phyloP scores from a whole-genome alignment of 2,888 invertebrate genomes.

The Rapana venosa region DNA sequence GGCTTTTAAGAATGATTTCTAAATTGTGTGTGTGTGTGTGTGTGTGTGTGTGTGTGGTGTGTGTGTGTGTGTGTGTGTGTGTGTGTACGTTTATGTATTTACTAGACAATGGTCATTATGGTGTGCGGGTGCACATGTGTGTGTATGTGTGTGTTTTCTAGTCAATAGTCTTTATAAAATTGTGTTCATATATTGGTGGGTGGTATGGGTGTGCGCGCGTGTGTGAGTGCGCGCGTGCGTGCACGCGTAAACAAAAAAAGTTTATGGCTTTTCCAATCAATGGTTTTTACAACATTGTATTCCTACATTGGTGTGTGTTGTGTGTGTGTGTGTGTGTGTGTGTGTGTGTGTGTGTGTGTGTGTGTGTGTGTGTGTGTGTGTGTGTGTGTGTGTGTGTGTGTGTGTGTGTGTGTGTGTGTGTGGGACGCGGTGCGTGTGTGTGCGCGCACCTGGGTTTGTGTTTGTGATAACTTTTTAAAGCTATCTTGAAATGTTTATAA shows the following conservation, averaged over 20 bases:
- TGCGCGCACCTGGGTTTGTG: slow-evolving; percentile 1
- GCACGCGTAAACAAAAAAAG: too few relatives aligned
- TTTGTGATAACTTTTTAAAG: not conserved
- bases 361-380: slow-evolving; percentile 12
- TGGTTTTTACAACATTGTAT: too few relatives aligned
- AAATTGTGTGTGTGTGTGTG: slow-evolving; percentile 12
- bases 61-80: slow-evolving; percentile 14
- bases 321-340: slow-evolving; percentile 18
- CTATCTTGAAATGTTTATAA: not conserved
- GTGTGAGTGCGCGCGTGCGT: too few relatives aligned
- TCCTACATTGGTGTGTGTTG: too few relatives aligned
- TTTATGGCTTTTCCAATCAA: too few relatives aligned
- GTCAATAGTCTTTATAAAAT: too few relatives aligned
- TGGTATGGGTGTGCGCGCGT: too few relatives aligned
- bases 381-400: slow-evolving; percentile 10
- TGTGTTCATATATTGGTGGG: too few relatives aligned
- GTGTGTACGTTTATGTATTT: slow-evolving; percentile 15
- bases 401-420: not conserved
- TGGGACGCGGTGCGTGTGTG: not conserved
- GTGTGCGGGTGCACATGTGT: slow-evolving; percentile 13
- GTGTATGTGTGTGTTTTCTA: slow-evolving; percentile 15
- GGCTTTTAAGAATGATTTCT: too few relatives aligned
- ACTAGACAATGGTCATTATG: too few relatives aligned
- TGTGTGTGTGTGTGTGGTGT: slow-evolving; percentile 1
- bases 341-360: slow-evolving; percentile 18